Base-by-base conservation (phyloP, 2,888 invertebrate genomes). In the Folsomia manolachei region DNA sequence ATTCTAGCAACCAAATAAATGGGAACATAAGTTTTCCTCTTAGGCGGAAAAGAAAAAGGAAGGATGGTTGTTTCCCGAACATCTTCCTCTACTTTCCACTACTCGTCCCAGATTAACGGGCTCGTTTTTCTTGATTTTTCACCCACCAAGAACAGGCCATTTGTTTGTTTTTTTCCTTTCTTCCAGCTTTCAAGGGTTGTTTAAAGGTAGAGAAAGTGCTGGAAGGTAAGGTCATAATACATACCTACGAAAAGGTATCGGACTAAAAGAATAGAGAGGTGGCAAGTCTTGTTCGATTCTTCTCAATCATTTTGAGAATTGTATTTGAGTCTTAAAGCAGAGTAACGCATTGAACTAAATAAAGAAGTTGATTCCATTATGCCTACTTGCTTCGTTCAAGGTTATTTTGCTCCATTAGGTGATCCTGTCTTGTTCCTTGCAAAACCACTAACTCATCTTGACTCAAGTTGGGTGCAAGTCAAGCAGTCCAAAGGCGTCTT, bases 1-100 rank as follows among this genome's bases (percentile, higher is more conserved):
- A 77, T 75, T 77, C 73, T 76, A 76, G 64, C 27, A 69, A 72
- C 72, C 75, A 78, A 78, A 78, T 78, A 77, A 78, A 78, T 78
- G 78, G 77, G 75, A 75, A 77, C 78, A 78, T 78, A 77, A 78
- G 76, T 78, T 78, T 76, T 53, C 65, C 75, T 76, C 76, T 78
- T 78, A 74, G 27, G 27, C 26, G 68, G 24, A 65, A 65, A 19
- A 19, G 65, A 52, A 72, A 62, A 26, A 60, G 61, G 61, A 74
- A 68, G 70, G 72, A 67, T 70, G 71, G 63, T 69, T 72, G 11
- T n/a, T 14, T 39, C 14, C 39, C 39, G 39, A 39, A 39, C 39
- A 39, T 39, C 39, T 39, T 14, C 39, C 14, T 39, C 39, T 39
- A 73, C 65, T 65, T 69, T 27, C 27, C 27, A 11, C 39, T 39